These are phyloP conservation scores for Psix sp. DNA, from an alignment of 1,140 invertebrate genomes.

Conservation along the genomic window DNA sequence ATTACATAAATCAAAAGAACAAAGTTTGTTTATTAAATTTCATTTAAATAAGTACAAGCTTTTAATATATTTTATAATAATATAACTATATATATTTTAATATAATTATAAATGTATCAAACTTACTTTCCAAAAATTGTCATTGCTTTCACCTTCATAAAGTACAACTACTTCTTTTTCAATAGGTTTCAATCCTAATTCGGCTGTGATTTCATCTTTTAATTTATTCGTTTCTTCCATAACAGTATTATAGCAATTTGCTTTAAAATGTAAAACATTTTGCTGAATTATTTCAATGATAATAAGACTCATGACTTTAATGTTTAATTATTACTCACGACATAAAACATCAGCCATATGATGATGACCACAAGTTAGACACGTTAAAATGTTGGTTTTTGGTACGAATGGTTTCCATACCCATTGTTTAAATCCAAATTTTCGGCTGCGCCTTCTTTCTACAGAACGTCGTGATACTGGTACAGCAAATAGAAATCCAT, in stretches of 20 bases:
- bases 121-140: conserved; percentile 78
- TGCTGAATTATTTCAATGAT: too few species aligned
- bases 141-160: conserved; percentile 86
- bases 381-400: conserved; percentile 85
- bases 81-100: too few species aligned
- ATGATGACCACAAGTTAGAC: conserved; percentile 87
- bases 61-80: too few species aligned
- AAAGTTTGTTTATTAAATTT: too few species aligned
- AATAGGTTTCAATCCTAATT: conserved; percentile 83
- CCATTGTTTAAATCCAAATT: conserved; percentile 82
- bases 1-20: too few species aligned
- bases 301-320: too few species aligned
- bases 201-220: conserved; percentile 84
- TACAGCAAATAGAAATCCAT: conserved; percentile 89
- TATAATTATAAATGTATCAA: too few species aligned
- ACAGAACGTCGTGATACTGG: conserved; percentile 86
- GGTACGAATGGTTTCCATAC: conserved; percentile 82
- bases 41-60: too few species aligned
- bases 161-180: conserved; percentile 90
- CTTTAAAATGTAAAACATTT: conserved; percentile 63
- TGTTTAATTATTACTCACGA: conserved; percentile 81
- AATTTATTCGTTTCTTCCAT: conserved; percentile 87
- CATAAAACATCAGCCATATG: conserved; percentile 87
- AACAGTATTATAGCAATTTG: conserved; percentile 88
- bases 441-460: conserved; percentile 84